These are phyloP conservation scores for Tenthredo distinguenda DNA, from an alignment of 2,888 invertebrate genomes.

Conservation along the genomic window DNA sequence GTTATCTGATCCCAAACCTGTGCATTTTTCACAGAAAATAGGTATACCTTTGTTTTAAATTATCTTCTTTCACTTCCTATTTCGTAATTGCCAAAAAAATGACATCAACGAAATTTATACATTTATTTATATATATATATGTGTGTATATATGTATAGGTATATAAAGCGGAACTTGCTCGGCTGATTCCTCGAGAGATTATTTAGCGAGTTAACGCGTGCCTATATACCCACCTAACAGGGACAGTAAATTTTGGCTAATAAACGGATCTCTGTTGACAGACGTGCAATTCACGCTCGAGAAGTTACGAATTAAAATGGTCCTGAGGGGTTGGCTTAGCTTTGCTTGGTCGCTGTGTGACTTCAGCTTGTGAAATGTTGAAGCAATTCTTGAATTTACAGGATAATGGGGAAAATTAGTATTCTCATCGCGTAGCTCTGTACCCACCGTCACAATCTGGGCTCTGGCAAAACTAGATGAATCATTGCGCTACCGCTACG, in stretches of 20 bases:
- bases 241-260: constrained; percentile 21
- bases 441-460: not conserved
- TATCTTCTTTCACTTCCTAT: not conserved
- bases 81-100: not conserved
- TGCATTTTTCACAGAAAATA: not conserved
- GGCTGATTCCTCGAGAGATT: not conserved
- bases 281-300: constrained; percentile 23
- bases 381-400: constrained; percentile 20
- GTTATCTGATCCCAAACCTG: not conserved
- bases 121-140: not conserved
- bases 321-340: not conserved
- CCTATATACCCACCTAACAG: not conserved
- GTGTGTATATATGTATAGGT: too few species aligned
- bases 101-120: not conserved
- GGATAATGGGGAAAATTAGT: constrained; percentile 35
- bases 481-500: not conserved
- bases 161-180: not conserved
- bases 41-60: not conserved
- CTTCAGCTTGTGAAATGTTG: not conserved
- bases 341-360: not conserved
- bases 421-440: not conserved
- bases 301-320: constrained; percentile 20
- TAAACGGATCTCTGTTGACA: constrained; percentile 29
- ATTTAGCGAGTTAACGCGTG: not conserved
- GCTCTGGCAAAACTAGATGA: not conserved